Evolutionary conservation across 1,140 invertebrate genomes (phyloP).

Genomic region (Drosophila pallidifrons): DNA sequence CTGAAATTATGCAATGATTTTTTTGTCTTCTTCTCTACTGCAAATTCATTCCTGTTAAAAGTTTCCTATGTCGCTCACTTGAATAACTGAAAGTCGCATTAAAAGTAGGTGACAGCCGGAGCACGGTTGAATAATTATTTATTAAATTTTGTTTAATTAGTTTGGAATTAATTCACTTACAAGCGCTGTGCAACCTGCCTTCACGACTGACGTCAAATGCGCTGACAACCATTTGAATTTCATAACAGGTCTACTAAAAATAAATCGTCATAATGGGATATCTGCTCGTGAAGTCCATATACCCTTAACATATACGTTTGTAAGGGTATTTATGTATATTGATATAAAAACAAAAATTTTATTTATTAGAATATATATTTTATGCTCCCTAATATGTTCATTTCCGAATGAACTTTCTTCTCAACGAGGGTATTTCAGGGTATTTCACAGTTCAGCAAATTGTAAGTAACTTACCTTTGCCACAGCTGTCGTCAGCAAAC

Average conservation of each 20-base stretch:
- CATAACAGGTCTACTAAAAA: not conserved
- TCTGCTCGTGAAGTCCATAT: too few relatives aligned
- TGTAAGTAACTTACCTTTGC: not conserved
- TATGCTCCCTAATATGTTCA: too few relatives aligned
- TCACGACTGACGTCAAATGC: not conserved
- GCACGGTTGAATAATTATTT: not conserved
- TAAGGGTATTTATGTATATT: too few relatives aligned
- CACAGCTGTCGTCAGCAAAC: conserved; percentile 24
- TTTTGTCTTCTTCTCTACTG: not conserved
- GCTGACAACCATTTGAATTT: not conserved
- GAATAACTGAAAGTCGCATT: too few relatives aligned
- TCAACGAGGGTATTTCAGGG: not conserved
- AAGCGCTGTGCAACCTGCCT: not conserved
- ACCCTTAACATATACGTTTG: too few relatives aligned
- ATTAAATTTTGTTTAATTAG: not conserved
- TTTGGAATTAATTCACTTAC: not conserved
- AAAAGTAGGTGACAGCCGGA: not conserved
- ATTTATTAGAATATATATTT: too few relatives aligned
- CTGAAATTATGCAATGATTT: conserved; percentile 37
- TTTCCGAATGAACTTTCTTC: not conserved
- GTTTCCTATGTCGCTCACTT: too few relatives aligned
- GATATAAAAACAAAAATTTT: too few relatives aligned
- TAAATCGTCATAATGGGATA: too few relatives aligned
- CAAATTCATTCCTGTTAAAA: too few relatives aligned
- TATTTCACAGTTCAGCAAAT: not conserved